phyloP scores from a whole-genome alignment of 1,140 invertebrate species.

The Drosophila elegans region DNA sequence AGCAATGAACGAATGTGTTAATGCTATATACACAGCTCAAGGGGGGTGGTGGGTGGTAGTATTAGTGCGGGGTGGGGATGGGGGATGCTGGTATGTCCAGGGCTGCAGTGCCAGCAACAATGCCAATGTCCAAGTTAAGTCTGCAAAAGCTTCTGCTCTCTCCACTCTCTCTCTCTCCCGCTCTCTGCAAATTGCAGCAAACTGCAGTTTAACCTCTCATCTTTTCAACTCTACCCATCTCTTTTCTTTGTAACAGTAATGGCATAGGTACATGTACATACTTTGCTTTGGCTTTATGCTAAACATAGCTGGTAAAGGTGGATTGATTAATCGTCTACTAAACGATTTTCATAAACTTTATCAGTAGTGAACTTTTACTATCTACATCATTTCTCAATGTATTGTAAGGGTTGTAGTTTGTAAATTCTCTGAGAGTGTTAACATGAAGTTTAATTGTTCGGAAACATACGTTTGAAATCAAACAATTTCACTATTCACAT shows the following conservation, averaged over 20 bases:
- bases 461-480: no score
- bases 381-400: no score
- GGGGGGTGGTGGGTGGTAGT: background rate
- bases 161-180: slow-evolving; percentile 11
- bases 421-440: no score
- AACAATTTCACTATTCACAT: no score
- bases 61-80: background rate
- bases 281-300: background rate
- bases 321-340: no score
- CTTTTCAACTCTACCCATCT: slow-evolving; percentile 14
- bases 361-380: no score
- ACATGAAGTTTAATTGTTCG: no score
- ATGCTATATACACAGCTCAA: slow-evolving; percentile 70
- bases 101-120: slow-evolving; percentile 45
- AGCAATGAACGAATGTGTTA: slow-evolving; percentile 75
- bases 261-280: slow-evolving; percentile 10
- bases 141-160: slow-evolving; percentile 40
- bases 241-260: slow-evolving; percentile 26
- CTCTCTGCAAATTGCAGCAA: slow-evolving; percentile 36
- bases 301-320: background rate
- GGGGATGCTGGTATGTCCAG: slow-evolving; percentile 25
- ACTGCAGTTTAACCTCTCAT: slow-evolving; percentile 35
- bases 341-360: no score
- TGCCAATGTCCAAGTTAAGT: slow-evolving; percentile 44
- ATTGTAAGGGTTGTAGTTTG: no score